Evolutionary conservation across 2,797 vertebrate genomes (phyloP).

Genomic region (Acrocephalus scirpaceus): DNA sequence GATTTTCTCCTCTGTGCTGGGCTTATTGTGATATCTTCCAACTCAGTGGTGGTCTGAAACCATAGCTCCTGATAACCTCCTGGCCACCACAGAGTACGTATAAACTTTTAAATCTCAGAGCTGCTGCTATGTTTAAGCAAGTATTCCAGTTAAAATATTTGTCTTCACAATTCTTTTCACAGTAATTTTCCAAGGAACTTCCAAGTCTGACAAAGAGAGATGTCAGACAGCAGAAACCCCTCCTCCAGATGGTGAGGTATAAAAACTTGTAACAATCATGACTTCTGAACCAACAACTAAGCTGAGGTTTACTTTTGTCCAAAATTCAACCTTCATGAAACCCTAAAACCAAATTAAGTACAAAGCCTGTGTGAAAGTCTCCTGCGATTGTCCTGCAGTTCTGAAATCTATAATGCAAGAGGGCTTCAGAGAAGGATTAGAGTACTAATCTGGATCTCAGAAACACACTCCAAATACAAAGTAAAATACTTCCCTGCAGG

Average conservation of each 20-base stretch:
- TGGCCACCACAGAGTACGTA: neutral
- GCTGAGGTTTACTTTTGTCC: neutral
- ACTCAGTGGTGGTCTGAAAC: neutral
- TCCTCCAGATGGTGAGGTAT: accelerated
- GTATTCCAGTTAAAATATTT: neutral
- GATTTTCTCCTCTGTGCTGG: neutral
- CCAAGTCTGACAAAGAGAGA: neutral
- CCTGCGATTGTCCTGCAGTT: neutral
- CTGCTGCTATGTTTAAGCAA: neutral
- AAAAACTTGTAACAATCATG: neutral
- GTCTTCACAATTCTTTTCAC: neutral
- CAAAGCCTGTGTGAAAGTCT: neutral
- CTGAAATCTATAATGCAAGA: neutral
- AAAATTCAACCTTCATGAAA: neutral
- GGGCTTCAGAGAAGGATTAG: neutral
- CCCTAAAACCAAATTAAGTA: neutral
- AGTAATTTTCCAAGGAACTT: neutral
- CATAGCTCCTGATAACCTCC: neutral
- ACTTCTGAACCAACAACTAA: neutral
- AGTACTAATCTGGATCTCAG: neutral
- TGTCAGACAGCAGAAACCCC: neutral
- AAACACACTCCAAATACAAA: neutral
- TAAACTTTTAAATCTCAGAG: neutral
- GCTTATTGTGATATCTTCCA: neutral
- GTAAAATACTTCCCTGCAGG: neutral